Evolutionary conservation across 1,140 invertebrate genomes (phyloP).

Genomic region (Spodoptera frugiperda): DNA sequence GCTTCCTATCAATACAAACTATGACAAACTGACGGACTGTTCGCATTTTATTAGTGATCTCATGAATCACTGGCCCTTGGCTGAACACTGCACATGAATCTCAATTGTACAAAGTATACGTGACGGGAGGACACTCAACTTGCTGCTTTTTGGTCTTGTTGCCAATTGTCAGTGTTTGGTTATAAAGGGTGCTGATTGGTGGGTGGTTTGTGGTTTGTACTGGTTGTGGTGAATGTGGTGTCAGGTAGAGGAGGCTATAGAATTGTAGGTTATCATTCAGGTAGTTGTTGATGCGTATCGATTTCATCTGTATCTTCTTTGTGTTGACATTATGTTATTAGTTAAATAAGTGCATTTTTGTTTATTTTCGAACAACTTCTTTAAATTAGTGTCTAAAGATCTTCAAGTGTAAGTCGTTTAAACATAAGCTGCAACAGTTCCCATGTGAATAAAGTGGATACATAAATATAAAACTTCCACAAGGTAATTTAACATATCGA

Average conservation of each 20-base stretch:
- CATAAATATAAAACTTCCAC: not conserved
- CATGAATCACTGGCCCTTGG: conserved; percentile 67
- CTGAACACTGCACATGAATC: conserved; percentile 68
- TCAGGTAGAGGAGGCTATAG: no score
- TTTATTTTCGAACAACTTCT: no score
- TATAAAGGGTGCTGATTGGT: not conserved
- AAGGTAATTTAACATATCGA: conserved; percentile 12
- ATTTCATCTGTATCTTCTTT: no score
- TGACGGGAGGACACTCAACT: conserved; percentile 52
- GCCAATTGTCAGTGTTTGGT: conserved; percentile 1
- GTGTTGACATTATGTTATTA: no score
- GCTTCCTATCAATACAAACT: conserved; percentile 60
- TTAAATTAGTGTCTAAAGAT: no score
- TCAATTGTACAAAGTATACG: conserved; percentile 62
- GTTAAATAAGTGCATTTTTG: no score
- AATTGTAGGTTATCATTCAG: no score
- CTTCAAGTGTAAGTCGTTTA: no score
- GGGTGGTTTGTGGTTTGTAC: not conserved
- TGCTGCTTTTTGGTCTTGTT: conserved; percentile 40
- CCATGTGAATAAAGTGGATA: not conserved
- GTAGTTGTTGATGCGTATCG: no score
- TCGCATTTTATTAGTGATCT: conserved; percentile 58
- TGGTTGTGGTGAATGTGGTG: not conserved
- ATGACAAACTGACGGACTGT: conserved; percentile 59
- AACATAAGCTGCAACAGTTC: no score